phyloP scores from a whole-genome alignment of 2,797 vertebrate species.

The Sylvia borin region DNA sequence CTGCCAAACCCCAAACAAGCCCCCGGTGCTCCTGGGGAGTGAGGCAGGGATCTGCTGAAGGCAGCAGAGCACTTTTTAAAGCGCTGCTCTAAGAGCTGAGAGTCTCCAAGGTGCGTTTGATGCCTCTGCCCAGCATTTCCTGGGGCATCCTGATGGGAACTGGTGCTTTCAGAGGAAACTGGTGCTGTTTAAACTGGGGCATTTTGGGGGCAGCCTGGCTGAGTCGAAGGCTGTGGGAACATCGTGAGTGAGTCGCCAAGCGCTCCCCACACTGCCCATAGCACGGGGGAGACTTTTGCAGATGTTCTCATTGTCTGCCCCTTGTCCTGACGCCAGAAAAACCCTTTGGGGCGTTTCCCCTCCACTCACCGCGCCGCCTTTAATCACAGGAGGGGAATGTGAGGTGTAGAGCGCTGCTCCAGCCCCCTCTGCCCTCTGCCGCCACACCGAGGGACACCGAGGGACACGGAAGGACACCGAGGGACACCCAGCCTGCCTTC shows the following conservation, averaged over 20 bases:
- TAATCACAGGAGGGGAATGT: not conserved
- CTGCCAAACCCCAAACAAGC: not conserved
- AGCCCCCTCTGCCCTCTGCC: not conserved
- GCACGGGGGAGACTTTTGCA: conserved; percentile 26
- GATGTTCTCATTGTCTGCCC: conserved; percentile 30
- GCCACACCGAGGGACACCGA: not conserved
- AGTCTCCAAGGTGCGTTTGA: not conserved
- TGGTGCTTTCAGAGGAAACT: not conserved
- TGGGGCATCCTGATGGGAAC: fast-evolving
- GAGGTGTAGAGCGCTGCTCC: not conserved
- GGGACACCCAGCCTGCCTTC: not conserved
- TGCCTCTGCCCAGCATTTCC: not conserved
- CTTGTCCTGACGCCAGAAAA: conserved; percentile 39
- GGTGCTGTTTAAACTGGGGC: not conserved
- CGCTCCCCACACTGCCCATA: not conserved
- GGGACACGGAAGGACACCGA: not conserved
- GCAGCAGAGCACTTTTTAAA: not conserved
- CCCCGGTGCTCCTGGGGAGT: not conserved
- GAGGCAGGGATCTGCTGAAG: not conserved
- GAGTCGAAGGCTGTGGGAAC: not conserved
- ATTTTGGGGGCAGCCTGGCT: not conserved
- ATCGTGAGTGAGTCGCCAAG: not conserved
- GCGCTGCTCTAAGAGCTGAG: fast-evolving
- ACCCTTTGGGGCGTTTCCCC: not conserved
- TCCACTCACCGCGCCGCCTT: not conserved